phyloP scores from a whole-genome alignment of 2,888 invertebrate genomes.

The Tetranychus truncatus region DNA sequence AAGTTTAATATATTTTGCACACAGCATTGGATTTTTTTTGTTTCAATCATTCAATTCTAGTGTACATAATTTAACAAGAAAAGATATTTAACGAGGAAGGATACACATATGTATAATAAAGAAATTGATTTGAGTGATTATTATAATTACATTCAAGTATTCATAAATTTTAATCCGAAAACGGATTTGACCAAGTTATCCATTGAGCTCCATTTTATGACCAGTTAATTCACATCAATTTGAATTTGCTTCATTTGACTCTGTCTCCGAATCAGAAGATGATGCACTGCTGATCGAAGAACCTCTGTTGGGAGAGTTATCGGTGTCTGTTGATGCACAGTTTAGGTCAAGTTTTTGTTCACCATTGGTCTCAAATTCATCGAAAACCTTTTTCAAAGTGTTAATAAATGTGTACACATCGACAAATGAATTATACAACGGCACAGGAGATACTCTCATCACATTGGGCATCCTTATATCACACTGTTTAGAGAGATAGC shows the following conservation, averaged over 20 bases:
- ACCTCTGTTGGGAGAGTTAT: neutral
- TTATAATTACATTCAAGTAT: no score
- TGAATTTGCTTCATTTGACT: neutral
- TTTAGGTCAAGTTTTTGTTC: neutral
- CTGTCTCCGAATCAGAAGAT: neutral
- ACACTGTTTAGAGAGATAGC: slow-evolving; percentile 31
- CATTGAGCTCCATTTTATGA: neutral
- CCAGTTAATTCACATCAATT: neutral
- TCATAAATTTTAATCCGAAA: no score
- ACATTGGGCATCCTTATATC: slow-evolving; percentile 39
- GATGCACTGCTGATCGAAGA: neutral
- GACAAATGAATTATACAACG: slow-evolving; percentile 39
- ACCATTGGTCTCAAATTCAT: neutral
- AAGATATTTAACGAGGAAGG: no score
- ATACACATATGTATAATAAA: no score
- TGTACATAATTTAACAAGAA: no score
- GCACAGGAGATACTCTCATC: slow-evolving; percentile 38
- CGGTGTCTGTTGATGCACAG: neutral
- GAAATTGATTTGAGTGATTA: no score
- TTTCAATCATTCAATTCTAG: no score
- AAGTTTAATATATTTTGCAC: no score
- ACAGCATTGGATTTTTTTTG: no score
- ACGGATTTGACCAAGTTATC: no score
- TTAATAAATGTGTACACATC: slow-evolving; percentile 35
- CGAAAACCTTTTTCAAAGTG: slow-evolving; percentile 27